A percentile compares a stretch with the other conserved stretches of the same genome.
These are phyloP conservation scores for Caenorhabditis panamensis DNA, from an alignment of 2,888 invertebrate genomes.

Conservation along the genomic window DNA sequence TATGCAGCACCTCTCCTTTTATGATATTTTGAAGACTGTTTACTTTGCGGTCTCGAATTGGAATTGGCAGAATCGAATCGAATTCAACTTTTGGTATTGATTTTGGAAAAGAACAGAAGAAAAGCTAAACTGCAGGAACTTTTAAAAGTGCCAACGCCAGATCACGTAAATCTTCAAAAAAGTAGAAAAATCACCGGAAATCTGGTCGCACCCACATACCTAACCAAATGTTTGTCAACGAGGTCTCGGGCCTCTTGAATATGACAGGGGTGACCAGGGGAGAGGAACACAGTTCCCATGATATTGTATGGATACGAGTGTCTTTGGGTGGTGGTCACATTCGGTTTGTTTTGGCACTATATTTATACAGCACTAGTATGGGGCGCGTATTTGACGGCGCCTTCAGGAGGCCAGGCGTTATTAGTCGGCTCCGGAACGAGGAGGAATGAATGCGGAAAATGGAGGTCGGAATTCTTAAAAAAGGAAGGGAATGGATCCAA, in stretches of 20 bases:
- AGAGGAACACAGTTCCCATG: conserved; percentile 47
- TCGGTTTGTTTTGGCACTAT: conserved; percentile 28
- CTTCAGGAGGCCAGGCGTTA: no score
- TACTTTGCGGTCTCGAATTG: conserved; percentile 42
- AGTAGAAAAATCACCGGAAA: background rate
- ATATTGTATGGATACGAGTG: conserved; percentile 37
- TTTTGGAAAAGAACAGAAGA: no score
- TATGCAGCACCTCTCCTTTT: conserved; percentile 49
- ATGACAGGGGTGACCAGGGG: conserved; percentile 23
- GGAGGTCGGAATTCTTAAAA: no score
- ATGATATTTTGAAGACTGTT: conserved; percentile 53
- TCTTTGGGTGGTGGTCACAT: conserved; percentile 30
- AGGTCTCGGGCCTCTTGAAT: conserved; percentile 19
- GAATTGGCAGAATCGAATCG: no score
- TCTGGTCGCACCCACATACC: conserved; percentile 30
- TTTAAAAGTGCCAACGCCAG: no score
- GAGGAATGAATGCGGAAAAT: no score
- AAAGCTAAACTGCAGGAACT: no score
- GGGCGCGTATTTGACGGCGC: no score
- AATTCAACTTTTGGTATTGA: no score
- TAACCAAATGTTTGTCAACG: conserved; percentile 30
- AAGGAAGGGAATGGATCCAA: no score
- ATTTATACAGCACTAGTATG: conserved; percentile 3
- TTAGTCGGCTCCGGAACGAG: background rate
- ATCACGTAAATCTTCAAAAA: no score